Base-by-base conservation (phyloP, 2,797 vertebrate genomes). In the Potorous gilbertii region DNA sequence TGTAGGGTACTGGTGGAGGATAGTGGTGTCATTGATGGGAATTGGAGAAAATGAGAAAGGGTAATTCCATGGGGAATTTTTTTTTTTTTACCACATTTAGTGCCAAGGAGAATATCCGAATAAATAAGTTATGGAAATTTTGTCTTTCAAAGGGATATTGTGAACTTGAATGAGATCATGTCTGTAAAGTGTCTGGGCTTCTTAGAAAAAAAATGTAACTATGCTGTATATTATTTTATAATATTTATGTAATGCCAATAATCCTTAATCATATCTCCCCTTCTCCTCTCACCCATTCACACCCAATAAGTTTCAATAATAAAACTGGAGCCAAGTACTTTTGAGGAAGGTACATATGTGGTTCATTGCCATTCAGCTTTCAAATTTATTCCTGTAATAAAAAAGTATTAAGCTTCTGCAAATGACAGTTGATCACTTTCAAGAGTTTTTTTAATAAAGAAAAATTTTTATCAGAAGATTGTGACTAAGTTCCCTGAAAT, bases 81-180 rank as follows among this genome's bases (percentile, higher is more conserved):
- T 52, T 52, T 52, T 52, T 40, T 66, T 87, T 81, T 46, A 81
- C 40, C 40, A 46, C 9, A 87, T 87, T 81, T 21, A 24, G 34
- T 46, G 18, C 66, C n/a, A 91, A 55, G n/a, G 56, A 92, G 21
- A 62, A 40, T 31, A 56, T 74, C 56, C 40, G 90, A 92, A 56
- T 12, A 56, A 90, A 56, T 28, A 18, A 55, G 56, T 28, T 9
- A 55, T 50, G 56, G 93, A 50, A 87, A 46, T 31, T 31, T 24
- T 52, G 24, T 92, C 81, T 90, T 55, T 9, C 91, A 92, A 54
- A 96, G 54, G 24, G 74, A 91, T 94, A 90, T 29, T 56, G 40
- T 87, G 66, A 90, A 55, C 56, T 66, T 56, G 55, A 93, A 91
- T 95, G 96, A 97, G 90, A 94, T 97, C 96, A 95, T 74, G 97